These are phyloP conservation scores for Rhaphigaster nebulosa DNA, from an alignment of 2,888 invertebrate genomes.

Conservation along the genomic window DNA sequence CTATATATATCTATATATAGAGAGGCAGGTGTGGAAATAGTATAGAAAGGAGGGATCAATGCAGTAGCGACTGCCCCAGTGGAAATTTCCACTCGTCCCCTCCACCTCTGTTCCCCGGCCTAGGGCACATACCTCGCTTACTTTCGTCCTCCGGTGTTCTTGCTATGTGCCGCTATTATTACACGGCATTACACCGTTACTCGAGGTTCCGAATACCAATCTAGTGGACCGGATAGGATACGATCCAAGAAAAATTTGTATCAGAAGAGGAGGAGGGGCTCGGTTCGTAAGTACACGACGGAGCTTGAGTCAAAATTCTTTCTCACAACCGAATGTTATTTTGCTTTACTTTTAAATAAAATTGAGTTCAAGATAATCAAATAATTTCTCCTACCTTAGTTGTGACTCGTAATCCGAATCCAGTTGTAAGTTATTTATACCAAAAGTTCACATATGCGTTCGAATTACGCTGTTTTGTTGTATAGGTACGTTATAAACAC, in stretches of 20 bases:
- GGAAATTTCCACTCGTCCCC: conserved; percentile 40
- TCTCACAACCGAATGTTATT: background rate
- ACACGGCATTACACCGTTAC: background rate
- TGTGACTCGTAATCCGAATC: no score
- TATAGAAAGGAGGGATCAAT: conserved; percentile 25
- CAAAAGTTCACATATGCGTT: no score
- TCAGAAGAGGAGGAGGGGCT: background rate
- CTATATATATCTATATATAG: background rate
- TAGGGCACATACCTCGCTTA: conserved; percentile 26
- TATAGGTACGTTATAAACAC: no score
- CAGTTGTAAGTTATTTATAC: no score
- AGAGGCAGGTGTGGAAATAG: conserved; percentile 9
- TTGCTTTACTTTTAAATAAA: background rate
- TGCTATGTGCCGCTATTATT: background rate
- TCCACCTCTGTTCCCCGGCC: background rate
- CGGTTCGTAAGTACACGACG: background rate
- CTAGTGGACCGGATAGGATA: background rate
- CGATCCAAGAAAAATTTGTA: background rate
- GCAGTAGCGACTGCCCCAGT: conserved; percentile 22
- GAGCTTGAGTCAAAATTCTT: background rate
- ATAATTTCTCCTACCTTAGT: no score
- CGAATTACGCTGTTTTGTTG: no score
- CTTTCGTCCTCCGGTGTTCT: background rate
- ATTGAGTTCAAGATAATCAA: no score
- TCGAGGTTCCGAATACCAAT: background rate